Conservation (phyloP, 2,797 vertebrate species). For the Leucoraja ocellata region DNA sequence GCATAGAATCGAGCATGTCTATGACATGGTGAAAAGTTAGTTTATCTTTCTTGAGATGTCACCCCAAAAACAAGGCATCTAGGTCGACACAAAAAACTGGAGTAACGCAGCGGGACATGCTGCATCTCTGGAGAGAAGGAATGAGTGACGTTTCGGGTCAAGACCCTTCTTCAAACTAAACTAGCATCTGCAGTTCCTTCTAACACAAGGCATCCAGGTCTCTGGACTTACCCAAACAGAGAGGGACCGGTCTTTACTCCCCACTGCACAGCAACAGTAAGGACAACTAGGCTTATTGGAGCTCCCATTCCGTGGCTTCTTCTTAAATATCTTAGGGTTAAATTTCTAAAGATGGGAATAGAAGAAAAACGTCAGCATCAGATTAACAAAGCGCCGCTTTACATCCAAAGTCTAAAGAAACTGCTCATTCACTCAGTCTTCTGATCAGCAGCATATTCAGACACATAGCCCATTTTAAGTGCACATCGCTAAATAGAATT, state of each 20-base stretch:
- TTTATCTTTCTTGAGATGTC: neutral
- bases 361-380: neutral
- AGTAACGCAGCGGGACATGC: no score
- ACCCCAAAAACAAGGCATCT: neutral
- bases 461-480: neutral
- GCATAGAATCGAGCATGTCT: no score
- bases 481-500: neutral
- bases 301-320: conserved; percentile 94
- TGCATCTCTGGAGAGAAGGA: no score
- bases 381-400: neutral
- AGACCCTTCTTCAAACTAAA: no score
- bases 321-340: conserved; percentile 98
- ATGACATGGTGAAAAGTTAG: no score
- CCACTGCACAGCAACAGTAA: conserved; percentile 94
- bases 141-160: no score
- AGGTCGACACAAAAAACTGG: no score
- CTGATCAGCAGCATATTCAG: neutral
- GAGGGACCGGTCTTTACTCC: conserved; percentile 93
- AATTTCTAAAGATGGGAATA: conserved; percentile 73
- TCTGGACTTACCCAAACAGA: conserved; percentile 84
- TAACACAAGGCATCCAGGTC: neutral
- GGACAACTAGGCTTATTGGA: conserved; percentile 85
- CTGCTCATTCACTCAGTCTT: neutral
- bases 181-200: no score
- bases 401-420: neutral